A percentile compares a stretch with the other conserved stretches of the same genome.
phyloP scores from a whole-genome alignment of 2,797 vertebrate genomes.

The Tolypeutes matacus region DNA sequence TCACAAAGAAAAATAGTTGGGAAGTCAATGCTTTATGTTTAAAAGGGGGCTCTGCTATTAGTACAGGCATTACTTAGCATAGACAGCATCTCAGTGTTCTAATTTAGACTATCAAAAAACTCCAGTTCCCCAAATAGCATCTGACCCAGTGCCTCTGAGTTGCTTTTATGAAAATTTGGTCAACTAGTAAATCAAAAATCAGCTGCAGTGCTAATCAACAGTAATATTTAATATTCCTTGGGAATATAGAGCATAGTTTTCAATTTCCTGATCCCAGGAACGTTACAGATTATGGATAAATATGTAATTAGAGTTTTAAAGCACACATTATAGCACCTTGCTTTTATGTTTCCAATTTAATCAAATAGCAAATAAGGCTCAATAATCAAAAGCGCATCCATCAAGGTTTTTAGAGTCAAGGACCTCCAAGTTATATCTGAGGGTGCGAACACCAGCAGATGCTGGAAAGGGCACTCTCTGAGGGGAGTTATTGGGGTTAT shows the following conservation, averaged over 20 bases:
- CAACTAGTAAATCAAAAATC: slow-evolving; percentile 75
- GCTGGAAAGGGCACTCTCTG: not conserved
- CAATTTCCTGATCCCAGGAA: slow-evolving; percentile 82
- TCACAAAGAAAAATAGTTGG: slow-evolving; percentile 26
- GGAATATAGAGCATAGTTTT: slow-evolving; percentile 74
- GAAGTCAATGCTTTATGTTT: slow-evolving; percentile 12
- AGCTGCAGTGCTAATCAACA: slow-evolving; percentile 63
- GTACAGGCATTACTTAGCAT: slow-evolving; percentile 36
- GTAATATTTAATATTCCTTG: slow-evolving; percentile 75
- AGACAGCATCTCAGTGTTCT: slow-evolving; percentile 57
- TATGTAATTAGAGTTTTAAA: slow-evolving; percentile 82
- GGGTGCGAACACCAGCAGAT: not conserved
- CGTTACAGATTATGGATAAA: slow-evolving; percentile 76
- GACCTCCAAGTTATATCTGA: not conserved
- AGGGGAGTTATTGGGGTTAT: not conserved
- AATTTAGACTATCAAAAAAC: slow-evolving; percentile 66
- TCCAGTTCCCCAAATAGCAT: slow-evolving; percentile 69
- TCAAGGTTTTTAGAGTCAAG: slow-evolving; percentile 48
- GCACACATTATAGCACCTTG: slow-evolving; percentile 59
- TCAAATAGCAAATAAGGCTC: slow-evolving; percentile 67
- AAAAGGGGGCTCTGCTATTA: not conserved
- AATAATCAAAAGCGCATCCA: slow-evolving; percentile 40
- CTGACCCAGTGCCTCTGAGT: slow-evolving; percentile 71
- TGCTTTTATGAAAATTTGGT: slow-evolving; percentile 79
- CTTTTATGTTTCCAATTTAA: slow-evolving; percentile 67